Percentiles rank a stretch among this genome's conserved stretches.
phyloP scores from a whole-genome alignment of 2,888 invertebrate species.

The Antheraea yamamai region DNA sequence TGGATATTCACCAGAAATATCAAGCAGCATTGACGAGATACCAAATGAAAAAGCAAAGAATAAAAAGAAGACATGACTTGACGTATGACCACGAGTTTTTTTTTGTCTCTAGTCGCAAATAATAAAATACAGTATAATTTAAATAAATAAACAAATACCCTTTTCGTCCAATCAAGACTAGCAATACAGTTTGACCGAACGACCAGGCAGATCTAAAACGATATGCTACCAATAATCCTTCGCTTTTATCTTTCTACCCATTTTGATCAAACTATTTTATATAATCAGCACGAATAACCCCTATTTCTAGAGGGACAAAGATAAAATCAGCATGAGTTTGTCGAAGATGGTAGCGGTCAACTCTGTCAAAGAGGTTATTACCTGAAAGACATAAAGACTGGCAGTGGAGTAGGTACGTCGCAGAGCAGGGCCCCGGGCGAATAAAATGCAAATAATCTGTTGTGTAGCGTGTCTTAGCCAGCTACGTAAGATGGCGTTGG shows the following conservation, averaged over 20 bases:
- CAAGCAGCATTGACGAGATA: background rate
- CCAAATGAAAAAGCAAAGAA: background rate
- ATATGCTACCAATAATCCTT: slow-evolving; percentile 77
- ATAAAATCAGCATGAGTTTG: slow-evolving; percentile 22
- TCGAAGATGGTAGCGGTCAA: slow-evolving; percentile 28
- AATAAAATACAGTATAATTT: background rate
- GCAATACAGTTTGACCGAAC: slow-evolving; percentile 36
- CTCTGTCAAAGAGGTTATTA: slow-evolving; percentile 80
- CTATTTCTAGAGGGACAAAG: slow-evolving; percentile 26
- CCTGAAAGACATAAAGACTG: slow-evolving; percentile 76
- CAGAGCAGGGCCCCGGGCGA: slow-evolving; percentile 58
- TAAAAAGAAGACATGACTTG: background rate
- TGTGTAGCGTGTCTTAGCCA: slow-evolving; percentile 51
- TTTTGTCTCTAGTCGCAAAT: background rate
- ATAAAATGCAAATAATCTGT: slow-evolving; percentile 77
- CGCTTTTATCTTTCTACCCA: slow-evolving; percentile 76
- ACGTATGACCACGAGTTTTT: background rate
- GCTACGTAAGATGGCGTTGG: slow-evolving; percentile 43
- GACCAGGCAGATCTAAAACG: slow-evolving; percentile 63
- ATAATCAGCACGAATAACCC: slow-evolving; percentile 22
- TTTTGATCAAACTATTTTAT: slow-evolving; percentile 52
- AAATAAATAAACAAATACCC: slow-evolving; percentile 21
- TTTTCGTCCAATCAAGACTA: slow-evolving; percentile 24
- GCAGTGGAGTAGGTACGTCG: slow-evolving; percentile 38
- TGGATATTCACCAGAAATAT: background rate